These are phyloP conservation scores for Atopsyche davidsoni DNA, from an alignment of 1,140 invertebrate genomes.

Conservation along the genomic window DNA sequence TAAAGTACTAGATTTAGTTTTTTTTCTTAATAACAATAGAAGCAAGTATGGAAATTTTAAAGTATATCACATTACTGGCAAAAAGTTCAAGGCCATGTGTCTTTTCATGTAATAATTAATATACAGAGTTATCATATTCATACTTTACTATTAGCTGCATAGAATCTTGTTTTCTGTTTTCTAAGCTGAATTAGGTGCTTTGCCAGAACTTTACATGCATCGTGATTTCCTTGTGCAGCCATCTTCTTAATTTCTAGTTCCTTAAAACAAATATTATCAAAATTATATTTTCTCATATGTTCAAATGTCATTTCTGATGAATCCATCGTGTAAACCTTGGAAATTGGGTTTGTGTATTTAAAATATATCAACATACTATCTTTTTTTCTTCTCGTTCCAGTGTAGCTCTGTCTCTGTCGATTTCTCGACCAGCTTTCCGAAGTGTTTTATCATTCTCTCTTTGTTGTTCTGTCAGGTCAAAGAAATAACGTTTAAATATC, in stretches of 20 bases:
- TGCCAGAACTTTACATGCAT: constrained; percentile 74
- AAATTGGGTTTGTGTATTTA: constrained; percentile 12
- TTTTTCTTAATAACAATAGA: too few relatives aligned
- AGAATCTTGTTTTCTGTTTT: constrained; percentile 81
- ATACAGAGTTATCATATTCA: too few relatives aligned
- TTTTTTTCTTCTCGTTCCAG: constrained; percentile 87
- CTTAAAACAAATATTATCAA: constrained; percentile 42
- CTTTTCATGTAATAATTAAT: too few relatives aligned
- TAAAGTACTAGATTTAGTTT: too few relatives aligned
- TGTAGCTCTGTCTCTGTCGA: constrained; percentile 72
- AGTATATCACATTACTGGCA: too few relatives aligned
- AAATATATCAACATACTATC: constrained; percentile 52
- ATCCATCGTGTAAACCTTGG: neutral
- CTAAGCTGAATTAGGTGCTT: constrained; percentile 83
- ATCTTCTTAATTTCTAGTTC: constrained; percentile 85
- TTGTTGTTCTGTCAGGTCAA: constrained; percentile 65
- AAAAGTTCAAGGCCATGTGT: too few relatives aligned
- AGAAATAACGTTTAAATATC: neutral
- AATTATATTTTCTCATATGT: neutral
- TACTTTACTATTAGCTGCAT: constrained; percentile 69
- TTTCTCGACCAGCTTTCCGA: constrained; percentile 72
- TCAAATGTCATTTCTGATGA: neutral
- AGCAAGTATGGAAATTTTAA: too few relatives aligned
- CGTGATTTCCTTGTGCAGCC: constrained; percentile 80
- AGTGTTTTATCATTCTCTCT: constrained; percentile 73